Conservation (phyloP, 2,888 invertebrate species). For the Parascotia fuliginaria region DNA sequence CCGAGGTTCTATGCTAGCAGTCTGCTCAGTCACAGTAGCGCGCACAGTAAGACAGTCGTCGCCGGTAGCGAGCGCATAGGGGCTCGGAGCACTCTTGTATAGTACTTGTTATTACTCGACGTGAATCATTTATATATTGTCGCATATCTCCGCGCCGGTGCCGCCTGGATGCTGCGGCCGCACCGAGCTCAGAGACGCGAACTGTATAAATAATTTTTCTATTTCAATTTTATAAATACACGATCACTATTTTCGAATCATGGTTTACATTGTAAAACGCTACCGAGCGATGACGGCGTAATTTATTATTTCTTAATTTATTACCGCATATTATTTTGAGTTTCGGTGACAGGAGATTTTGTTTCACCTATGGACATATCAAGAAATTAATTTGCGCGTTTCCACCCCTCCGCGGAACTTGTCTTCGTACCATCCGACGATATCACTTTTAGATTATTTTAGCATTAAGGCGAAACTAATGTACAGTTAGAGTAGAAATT, state of each 20-base stretch:
- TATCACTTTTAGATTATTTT: slow-evolving; percentile 86
- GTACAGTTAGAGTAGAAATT: slow-evolving; percentile 87
- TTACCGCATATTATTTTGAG: slow-evolving; percentile 63
- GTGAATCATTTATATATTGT: slow-evolving; percentile 49
- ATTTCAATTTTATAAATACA: slow-evolving; percentile 62
- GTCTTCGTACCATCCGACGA: slow-evolving; percentile 74
- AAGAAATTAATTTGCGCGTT: slow-evolving; percentile 74
- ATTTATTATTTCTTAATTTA: slow-evolving; percentile 66
- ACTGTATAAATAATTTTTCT: slow-evolving; percentile 65
- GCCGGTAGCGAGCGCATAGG: slow-evolving; percentile 73
- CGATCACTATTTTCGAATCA: slow-evolving; percentile 65
- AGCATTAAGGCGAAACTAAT: slow-evolving; percentile 87
- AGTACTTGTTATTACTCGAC: slow-evolving; percentile 54
- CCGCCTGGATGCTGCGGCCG: slow-evolving; percentile 80
- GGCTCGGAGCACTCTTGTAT: slow-evolving; percentile 70
- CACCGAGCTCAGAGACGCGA: slow-evolving; percentile 65
- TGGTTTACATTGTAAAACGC: slow-evolving; percentile 59
- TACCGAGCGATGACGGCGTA: slow-evolving; percentile 77
- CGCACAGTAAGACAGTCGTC: slow-evolving; percentile 74
- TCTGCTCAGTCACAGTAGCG: slow-evolving; percentile 59
- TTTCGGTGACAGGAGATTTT: slow-evolving; percentile 72
- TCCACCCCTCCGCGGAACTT: slow-evolving; percentile 63
- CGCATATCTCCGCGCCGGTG: slow-evolving; percentile 67
- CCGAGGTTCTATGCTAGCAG: slow-evolving; percentile 67
- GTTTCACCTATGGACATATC: slow-evolving; percentile 76